Evolutionary conservation across 2,113 vertebrate genomes (phyloP), one percentile per base, ranked within the genome.

Genomic region (Stegostoma tigrinum): DNA sequence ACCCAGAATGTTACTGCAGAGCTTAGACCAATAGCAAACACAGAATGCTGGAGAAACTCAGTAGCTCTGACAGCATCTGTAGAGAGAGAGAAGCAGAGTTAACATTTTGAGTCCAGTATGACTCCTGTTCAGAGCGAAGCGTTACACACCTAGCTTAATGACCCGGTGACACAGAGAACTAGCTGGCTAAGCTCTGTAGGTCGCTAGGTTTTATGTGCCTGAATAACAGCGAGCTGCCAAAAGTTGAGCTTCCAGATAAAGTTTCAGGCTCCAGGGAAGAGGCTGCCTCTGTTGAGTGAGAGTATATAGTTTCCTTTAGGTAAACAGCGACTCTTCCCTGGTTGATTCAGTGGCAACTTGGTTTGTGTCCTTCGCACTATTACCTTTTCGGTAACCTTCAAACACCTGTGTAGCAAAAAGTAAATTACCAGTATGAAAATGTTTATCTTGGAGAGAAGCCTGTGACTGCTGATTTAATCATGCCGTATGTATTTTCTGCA

Each of bases 401-500:
- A 27, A 61, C 17, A 83, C 38, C 38, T 21, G 15, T 7, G n/a
- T 83, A 23, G 38, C 80, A 15, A 80, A n/a, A 80, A 80, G 15
- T 14, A 42, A 42, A 5, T 19, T 38, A 42, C 34, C n/a, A n/a
- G 12, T 38, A 21, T 83, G 17, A 42, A 21, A 19, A 55, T 34
- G 48, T 89, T 48, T 4, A 55, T 15, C 1, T 30, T 30, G 86
- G 48, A 30, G 7, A 52, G 23, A 80, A 38, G 19, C 78, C 21
- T 21, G 8, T 87, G 90, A 94, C 61, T 67, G 34, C 17, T 67
- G 61, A 67, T 5, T 42, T 42, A 94, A n/a, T 21, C n/a, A 42
- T 42, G 17, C 64, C 64, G 14, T 70, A 27, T 42, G 12, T 97
- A 2, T 64, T 96, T 91, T 96, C 78, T 95, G 45, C 97, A 99